Base-by-base conservation (phyloP, 2,113 vertebrate species). In the Tenebrosternarchus preto region DNA sequence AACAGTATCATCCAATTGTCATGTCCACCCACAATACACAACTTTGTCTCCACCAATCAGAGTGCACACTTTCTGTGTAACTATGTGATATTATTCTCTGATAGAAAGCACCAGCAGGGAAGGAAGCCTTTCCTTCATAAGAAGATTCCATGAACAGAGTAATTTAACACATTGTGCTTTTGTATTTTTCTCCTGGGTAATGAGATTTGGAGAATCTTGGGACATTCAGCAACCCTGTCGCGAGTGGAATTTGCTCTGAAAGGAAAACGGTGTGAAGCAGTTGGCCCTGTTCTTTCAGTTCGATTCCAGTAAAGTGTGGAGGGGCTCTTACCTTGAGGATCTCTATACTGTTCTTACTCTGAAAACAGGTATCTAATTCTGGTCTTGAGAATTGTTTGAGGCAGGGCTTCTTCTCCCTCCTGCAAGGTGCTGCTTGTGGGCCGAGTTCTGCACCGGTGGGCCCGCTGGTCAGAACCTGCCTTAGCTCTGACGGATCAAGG, bases 61-160 rank as follows among this genome's bases (percentile, higher is more conserved):
- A 80, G 39, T 60, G 15, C n/a, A 25, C 39, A 80, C 78, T 55
- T 25, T 27, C 71, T 33, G 19, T 71, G 59, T 64, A 55, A 43
- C 6, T n/a, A n/a, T n/a, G n/a, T n/a, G 39, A 59, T 59, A 20
- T 73, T 72, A 43, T 72, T 39, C 36, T n/a, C 22, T 1, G 24
- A 8, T 17, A 59, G 20, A 71, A 27, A 79, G 20, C 11, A 46
- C 8, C 12, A 60, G 33, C 57, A 15, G 22, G 7, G 36, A 20
- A n/a, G 22, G 2, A 60, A 29, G 46, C 11, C 61, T 22, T 53
- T 12, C 55, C 27, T 55, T 25, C 5, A 8, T 55, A 17, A 25
- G 6, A 61, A 27, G 24, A 61, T 20, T 75, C 4, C 56, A 36
- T 25, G 19, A 25, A 17, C 29, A 17, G 36, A 76, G 43, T 46